Conservation (phyloP, 2,888 invertebrate genomes). For the Watsonalla cultraria region DNA sequence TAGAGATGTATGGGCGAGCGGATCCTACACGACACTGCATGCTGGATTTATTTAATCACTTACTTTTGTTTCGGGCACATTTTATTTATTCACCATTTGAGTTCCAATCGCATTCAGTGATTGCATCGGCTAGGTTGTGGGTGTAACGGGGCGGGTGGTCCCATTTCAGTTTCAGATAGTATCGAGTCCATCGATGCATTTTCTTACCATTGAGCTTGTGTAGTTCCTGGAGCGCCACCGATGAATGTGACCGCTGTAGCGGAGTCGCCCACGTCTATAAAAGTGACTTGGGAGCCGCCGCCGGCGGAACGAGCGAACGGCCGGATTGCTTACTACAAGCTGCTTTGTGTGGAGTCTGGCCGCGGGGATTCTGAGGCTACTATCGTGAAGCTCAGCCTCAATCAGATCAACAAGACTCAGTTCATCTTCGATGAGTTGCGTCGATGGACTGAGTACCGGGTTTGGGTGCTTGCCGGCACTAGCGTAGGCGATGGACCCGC, state of each 20-base stretch:
- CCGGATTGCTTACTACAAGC: slow-evolving; percentile 95
- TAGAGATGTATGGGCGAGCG: slow-evolving; percentile 73
- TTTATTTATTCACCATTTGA: slow-evolving; percentile 29
- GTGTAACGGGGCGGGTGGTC: slow-evolving; percentile 36
- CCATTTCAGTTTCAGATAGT: slow-evolving; percentile 55
- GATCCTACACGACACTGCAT: slow-evolving; percentile 67
- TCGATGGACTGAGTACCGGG: slow-evolving; percentile 97
- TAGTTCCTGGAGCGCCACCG: slow-evolving; percentile 98
- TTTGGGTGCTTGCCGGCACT: slow-evolving; percentile 98
- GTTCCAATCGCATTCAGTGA: slow-evolving; percentile 77
- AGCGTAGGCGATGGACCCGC: slow-evolving; percentile 97
- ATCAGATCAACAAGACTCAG: slow-evolving; percentile 69
- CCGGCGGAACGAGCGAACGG: slow-evolving; percentile 94
- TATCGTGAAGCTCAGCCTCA: slow-evolving; percentile 85
- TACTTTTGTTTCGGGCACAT: slow-evolving; percentile 63
- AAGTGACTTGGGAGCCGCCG: slow-evolving; percentile 95
- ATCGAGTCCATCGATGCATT: slow-evolving; percentile 16
- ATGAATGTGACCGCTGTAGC: slow-evolving; percentile 94
- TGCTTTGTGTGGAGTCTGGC: slow-evolving; percentile 92
- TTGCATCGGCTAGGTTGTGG: slow-evolving; percentile 61
- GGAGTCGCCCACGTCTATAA: slow-evolving; percentile 92
- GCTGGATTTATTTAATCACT: slow-evolving; percentile 42
- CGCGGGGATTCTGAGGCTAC: slow-evolving; percentile 91
- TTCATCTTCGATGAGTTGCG: slow-evolving; percentile 93
- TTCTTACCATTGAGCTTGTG: slow-evolving; percentile 55